Evolutionary conservation across 37 sponge, comb jelly and placozoan genomes (phyloP), one percentile per base, ranked within the genome.

Genomic region (Amphimedon queenslandica): DNA sequence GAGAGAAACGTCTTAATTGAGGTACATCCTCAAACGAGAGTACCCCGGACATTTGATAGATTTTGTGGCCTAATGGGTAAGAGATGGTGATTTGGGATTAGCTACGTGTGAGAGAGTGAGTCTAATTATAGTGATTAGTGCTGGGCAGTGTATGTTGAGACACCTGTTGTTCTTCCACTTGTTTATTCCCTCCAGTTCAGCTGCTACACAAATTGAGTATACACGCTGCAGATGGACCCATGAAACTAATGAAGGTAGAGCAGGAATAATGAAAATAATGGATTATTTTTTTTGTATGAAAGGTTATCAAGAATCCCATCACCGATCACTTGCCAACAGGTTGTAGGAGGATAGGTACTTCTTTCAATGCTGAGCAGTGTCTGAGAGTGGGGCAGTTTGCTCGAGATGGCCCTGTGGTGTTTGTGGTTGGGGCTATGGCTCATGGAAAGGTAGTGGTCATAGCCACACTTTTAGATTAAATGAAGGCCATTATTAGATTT

Each of bases 251-350:
- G 70, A 99, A 99, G 75, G 94, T 89, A 4, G 68, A 69, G 67
- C 34, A 3, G 2, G 58, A 29, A 8, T 61, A 6, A 4, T 64
- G 0, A 43, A 39, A 13, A 29, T 37, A 3, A 63, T 33, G 27
- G 20, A 51, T 13, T 21, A 28, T 1, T 32, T 81, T 63, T 55
- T 21, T n/a, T 11, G 29, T 30, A 32, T 29, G 67, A 18, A 55
- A 94, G 95, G 94, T 97, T 0, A 92, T 99, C 71, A 99, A 99
- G 74, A 99, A 99, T 55, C 99, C 99, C 21, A 66, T 99, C 29
- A 87, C 94, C 35, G 87, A 90, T 16, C 93, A 99, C 58, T 57
- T 99, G 32, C 99, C 99, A 10, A 83, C 92, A 32, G 96, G 96
- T 0, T 99, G 94, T 40, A 42, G 75, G 35, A 95, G 93, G 82